Evolutionary conservation across 2,888 invertebrate genomes (phyloP).

Genomic region (Vandiemenella viatica): DNA sequence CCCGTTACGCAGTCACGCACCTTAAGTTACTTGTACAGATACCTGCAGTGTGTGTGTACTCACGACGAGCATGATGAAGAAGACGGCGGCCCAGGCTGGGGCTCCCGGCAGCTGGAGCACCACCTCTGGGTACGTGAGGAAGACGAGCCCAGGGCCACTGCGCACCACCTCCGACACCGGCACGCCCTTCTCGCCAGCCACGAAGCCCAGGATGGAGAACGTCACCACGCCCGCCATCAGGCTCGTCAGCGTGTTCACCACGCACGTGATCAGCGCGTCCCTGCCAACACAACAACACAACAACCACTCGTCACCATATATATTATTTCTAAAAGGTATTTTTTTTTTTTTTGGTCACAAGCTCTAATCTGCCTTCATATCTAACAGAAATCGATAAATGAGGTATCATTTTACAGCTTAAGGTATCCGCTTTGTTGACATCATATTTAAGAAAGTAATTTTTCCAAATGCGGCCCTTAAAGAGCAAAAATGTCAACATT

Average conservation of each 20-base stretch:
- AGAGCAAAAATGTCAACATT: background rate
- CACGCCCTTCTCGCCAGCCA: conserved; percentile 38
- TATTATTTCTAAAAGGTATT: too few relatives aligned
- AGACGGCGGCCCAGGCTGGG: conserved; percentile 52
- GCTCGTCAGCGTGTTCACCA: conserved; percentile 56
- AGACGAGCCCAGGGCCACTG: conserved; percentile 56
- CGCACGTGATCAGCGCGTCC: conserved; percentile 54
- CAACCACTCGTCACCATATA: too few relatives aligned
- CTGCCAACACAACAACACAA: conserved; percentile 31
- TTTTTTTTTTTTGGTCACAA: too few relatives aligned
- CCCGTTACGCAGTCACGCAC: too few relatives aligned
- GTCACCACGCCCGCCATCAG: conserved; percentile 60
- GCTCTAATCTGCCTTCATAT: too few relatives aligned
- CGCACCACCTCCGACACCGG: conserved; percentile 37
- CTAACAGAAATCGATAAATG: too few relatives aligned
- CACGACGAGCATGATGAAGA: conserved; percentile 56
- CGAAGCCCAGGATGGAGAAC: conserved; percentile 58
- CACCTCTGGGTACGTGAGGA: conserved; percentile 60
- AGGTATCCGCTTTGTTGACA: too few relatives aligned
- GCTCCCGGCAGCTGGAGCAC: conserved; percentile 55
- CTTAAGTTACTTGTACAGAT: too few relatives aligned
- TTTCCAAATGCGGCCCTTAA: too few relatives aligned
- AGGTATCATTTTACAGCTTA: too few relatives aligned
- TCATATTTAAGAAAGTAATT: too few relatives aligned
- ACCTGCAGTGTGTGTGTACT: too few relatives aligned